phyloP scores from a whole-genome alignment of 2,888 invertebrate genomes.

The Microchrysa polita region DNA sequence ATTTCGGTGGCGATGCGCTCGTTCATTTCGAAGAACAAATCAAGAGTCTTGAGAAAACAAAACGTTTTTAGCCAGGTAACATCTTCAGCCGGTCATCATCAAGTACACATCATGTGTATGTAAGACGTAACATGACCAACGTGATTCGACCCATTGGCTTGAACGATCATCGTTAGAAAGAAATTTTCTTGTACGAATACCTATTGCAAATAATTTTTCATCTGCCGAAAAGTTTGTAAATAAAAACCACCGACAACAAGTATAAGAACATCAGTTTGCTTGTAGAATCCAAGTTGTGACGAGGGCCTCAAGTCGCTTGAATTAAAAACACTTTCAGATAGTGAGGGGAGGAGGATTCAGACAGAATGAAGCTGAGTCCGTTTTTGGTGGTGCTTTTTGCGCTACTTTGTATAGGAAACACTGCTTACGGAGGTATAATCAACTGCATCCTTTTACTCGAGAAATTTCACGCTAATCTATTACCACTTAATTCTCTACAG shows the following conservation, averaged over 20 bases:
- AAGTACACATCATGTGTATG: neutral
- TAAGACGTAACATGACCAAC: too few species aligned
- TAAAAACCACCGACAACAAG: constrained; percentile 31
- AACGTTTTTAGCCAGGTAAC: neutral
- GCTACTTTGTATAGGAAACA: constrained; percentile 10
- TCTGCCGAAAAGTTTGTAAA: constrained; percentile 31
- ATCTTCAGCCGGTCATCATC: neutral
- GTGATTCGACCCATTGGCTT: too few species aligned
- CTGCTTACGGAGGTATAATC: constrained; percentile 7
- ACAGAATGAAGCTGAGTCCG: constrained; percentile 1
- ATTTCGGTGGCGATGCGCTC: too few species aligned
- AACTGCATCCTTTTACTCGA: neutral
- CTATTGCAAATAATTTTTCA: constrained; percentile 22
- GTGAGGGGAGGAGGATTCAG: neutral
- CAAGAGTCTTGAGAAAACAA: too few species aligned
- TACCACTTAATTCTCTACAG: neutral
- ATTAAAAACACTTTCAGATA: neutral
- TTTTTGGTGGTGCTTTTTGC: constrained; percentile 26
- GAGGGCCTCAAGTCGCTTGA: constrained; percentile 31
- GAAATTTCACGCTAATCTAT: neutral
- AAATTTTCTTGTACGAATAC: constrained; percentile 17
- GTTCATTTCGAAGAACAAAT: too few species aligned
- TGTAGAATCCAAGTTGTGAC: constrained; percentile 29
- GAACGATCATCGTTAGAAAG: neutral
- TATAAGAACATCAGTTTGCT: constrained; percentile 37